Conservation (phyloP, 2,113 vertebrate species). For the Mionectes macconnelli region DNA sequence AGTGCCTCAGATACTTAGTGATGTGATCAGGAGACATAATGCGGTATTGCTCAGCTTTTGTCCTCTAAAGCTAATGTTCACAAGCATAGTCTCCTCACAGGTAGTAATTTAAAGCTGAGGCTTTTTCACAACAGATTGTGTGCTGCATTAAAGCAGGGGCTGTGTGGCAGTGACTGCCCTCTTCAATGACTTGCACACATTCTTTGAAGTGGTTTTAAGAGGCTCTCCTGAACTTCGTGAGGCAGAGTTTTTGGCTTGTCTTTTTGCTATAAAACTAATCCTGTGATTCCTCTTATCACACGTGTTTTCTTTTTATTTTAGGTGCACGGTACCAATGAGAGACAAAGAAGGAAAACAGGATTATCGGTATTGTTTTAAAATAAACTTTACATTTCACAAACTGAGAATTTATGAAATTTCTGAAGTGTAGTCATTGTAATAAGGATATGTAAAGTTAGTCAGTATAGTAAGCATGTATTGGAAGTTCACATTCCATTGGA, state of each 20-base stretch:
- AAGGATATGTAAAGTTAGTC: neutral
- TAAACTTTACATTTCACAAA: neutral
- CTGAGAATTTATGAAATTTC: neutral
- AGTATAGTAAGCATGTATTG: neutral
- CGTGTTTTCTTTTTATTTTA: slow-evolving; percentile 54
- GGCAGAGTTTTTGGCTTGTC: neutral
- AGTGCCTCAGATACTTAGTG: neutral
- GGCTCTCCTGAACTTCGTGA: neutral
- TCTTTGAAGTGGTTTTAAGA: neutral
- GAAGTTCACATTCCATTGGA: neutral
- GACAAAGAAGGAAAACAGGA: slow-evolving; percentile 98
- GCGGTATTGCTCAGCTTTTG: neutral
- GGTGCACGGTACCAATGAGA: slow-evolving; percentile 90
- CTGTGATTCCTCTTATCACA: neutral
- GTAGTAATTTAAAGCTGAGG: neutral
- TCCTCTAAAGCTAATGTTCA: neutral
- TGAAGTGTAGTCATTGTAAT: neutral
- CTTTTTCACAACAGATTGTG: neutral
- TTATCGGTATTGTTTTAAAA: slow-evolving; percentile 82
- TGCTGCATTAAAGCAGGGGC: neutral
- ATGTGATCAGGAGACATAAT: neutral
- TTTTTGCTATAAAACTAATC: neutral
- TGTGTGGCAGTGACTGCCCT: neutral
- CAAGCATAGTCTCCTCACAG: neutral
- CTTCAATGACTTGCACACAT: neutral